Conservation (phyloP, 1,140 invertebrate species). For the Leucophenga varia region DNA sequence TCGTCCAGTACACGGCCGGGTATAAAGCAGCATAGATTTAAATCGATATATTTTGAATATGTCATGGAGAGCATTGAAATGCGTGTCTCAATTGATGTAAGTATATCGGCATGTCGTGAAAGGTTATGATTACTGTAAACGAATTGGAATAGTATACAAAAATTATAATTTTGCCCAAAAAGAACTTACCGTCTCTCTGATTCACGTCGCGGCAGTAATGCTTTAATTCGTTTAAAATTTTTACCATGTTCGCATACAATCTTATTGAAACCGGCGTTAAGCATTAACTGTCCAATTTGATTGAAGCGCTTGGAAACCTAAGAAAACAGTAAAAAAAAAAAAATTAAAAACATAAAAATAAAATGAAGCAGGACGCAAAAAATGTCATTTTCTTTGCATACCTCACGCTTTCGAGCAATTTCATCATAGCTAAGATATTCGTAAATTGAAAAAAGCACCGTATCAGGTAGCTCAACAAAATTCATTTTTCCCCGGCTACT, state of each 20-base stretch:
- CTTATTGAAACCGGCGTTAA: conserved; percentile 80
- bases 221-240: conserved; percentile 76
- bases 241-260: conserved; percentile 76
- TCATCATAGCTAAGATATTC: conserved; percentile 78
- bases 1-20: conserved; percentile 93
- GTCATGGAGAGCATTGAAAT: conserved; percentile 92
- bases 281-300: conserved; percentile 68
- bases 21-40: conserved; percentile 82
- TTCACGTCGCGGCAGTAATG: conserved; percentile 80
- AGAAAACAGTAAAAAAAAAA: conserved; percentile 2
- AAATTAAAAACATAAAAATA: conserved; percentile 21
- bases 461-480: conserved; percentile 68
- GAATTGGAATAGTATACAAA: neutral
- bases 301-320: conserved; percentile 85
- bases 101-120: conserved; percentile 82
- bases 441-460: conserved; percentile 77
- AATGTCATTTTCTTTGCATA: conserved; percentile 58
- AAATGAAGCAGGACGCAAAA: neutral
- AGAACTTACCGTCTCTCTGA: conserved; percentile 72
- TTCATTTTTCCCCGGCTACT: conserved; percentile 49
- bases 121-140: conserved; percentile 69
- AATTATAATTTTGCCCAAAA: neutral
- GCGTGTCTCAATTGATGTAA: conserved; percentile 87
- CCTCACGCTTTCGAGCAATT: conserved; percentile 75
- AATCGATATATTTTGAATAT: conserved; percentile 69